Evolutionary conservation across 1,140 invertebrate genomes (phyloP).

Genomic region (Brachionus calyciflorus): DNA sequence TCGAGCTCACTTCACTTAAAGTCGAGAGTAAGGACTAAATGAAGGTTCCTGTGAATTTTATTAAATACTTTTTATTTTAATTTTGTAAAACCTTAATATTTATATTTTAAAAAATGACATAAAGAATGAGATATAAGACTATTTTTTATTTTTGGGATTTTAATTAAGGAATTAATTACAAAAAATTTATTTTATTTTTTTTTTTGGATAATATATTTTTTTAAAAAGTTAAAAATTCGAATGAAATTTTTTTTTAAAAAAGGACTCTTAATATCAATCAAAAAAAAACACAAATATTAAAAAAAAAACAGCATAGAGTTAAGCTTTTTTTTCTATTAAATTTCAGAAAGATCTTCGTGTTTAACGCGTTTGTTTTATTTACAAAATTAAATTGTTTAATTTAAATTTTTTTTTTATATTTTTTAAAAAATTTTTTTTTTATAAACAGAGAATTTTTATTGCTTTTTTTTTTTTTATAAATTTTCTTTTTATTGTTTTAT

Average conservation of each 20-base stretch:
- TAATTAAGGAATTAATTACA: background rate
- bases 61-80: background rate
- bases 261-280: background rate
- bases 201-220: background rate
- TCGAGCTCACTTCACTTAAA: slow-evolving; percentile 23
- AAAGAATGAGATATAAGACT: background rate
- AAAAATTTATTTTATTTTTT: background rate
- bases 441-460: background rate
- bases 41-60: background rate
- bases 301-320: background rate
- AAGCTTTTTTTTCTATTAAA: background rate
- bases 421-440: background rate
- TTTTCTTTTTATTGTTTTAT: too few species aligned
- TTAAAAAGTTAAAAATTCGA: too few species aligned
- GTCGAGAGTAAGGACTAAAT: slow-evolving; percentile 37
- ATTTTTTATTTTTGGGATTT: background rate
- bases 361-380: slow-evolving; percentile 32
- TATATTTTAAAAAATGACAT: background rate
- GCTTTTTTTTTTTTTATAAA: background rate
- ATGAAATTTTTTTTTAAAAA: background rate
- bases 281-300: background rate
- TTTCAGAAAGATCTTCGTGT: background rate
- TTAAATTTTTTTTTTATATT: slow-evolving; percentile 26
- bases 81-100: background rate
- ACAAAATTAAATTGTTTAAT: slow-evolving; percentile 27